These are phyloP conservation scores for Eupithecia subumbrata DNA, from an alignment of 2,888 invertebrate species.

Conservation along the genomic window DNA sequence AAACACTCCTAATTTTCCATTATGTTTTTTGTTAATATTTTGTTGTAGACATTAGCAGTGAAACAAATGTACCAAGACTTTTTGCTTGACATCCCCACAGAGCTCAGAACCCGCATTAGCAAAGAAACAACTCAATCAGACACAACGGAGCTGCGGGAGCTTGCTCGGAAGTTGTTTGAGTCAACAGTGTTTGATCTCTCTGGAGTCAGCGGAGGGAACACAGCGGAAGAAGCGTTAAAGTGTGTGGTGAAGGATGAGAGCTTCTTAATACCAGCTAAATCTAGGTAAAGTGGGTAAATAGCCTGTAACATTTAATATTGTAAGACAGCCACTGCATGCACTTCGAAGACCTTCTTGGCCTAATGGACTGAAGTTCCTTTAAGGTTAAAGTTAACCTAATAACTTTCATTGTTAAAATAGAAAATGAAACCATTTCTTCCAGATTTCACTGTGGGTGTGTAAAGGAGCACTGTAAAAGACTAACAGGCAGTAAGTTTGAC, in stretches of 20 bases:
- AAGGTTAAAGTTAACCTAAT: background rate
- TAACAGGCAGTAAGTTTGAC: conserved; percentile 86
- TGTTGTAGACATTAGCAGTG: conserved; percentile 60
- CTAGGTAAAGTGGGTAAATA: conserved; percentile 74
- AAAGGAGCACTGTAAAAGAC: conserved; percentile 74
- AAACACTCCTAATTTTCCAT: too few relatives aligned
- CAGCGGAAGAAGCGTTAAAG: conserved; percentile 75
- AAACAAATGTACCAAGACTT: conserved; percentile 57
- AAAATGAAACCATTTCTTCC: conserved; percentile 55
- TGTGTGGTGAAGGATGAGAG: conserved; percentile 72
- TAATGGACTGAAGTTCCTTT: background rate
- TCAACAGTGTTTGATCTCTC: conserved; percentile 58
- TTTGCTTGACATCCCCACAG: conserved; percentile 48
- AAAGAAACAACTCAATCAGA: background rate
- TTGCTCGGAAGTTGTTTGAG: conserved; percentile 64
- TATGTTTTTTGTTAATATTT: background rate
- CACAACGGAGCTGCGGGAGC: conserved; percentile 58
- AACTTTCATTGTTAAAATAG: background rate
- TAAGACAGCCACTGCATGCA: background rate
- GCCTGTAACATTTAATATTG: background rate
- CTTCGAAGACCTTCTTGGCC: background rate
- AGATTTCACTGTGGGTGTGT: conserved; percentile 87
- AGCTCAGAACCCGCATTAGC: conserved; percentile 45
- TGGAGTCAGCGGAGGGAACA: conserved; percentile 83
- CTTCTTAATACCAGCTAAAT: conserved; percentile 87